These are phyloP conservation scores for Lacanobia oleracea DNA, from an alignment of 2,888 invertebrate genomes.

Conservation along the genomic window DNA sequence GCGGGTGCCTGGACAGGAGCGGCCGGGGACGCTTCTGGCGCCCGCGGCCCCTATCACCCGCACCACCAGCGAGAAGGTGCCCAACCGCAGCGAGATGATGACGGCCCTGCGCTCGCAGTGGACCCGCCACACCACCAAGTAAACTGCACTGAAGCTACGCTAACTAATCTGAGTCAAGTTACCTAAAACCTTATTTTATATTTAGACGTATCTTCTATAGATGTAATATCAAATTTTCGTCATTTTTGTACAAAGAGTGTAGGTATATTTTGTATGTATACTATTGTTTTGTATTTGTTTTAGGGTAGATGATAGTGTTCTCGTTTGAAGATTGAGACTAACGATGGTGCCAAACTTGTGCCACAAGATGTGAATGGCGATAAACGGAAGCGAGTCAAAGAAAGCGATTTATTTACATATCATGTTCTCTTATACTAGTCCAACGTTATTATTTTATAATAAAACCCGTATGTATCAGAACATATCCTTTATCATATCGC, in stretches of 20 bases:
- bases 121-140: constrained; percentile 97
- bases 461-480: constrained; percentile 55
- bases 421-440: constrained; percentile 61
- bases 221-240: constrained; percentile 58
- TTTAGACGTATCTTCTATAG: constrained; percentile 62
- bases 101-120: constrained; percentile 95
- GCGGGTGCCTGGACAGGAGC: constrained; percentile 87
- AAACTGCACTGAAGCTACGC: constrained; percentile 66
- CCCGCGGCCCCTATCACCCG: constrained; percentile 93
- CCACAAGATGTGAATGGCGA: constrained; percentile 62
- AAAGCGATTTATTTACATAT: constrained; percentile 73
- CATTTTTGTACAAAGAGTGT: constrained; percentile 60
- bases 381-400: constrained; percentile 66
- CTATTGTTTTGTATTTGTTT: constrained; percentile 60
- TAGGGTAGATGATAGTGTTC: constrained; percentile 60
- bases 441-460: constrained; percentile 55
- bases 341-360: constrained; percentile 76
- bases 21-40: constrained; percentile 78
- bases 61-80: constrained; percentile 96
- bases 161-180: constrained; percentile 72
- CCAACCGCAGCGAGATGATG: constrained; percentile 96
- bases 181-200: constrained; percentile 69
- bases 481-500: constrained; percentile 84
- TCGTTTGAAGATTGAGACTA: constrained; percentile 70
- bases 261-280: constrained; percentile 61